Conservation (phyloP, 2,797 vertebrate species). For the Smutsia temminckii region DNA sequence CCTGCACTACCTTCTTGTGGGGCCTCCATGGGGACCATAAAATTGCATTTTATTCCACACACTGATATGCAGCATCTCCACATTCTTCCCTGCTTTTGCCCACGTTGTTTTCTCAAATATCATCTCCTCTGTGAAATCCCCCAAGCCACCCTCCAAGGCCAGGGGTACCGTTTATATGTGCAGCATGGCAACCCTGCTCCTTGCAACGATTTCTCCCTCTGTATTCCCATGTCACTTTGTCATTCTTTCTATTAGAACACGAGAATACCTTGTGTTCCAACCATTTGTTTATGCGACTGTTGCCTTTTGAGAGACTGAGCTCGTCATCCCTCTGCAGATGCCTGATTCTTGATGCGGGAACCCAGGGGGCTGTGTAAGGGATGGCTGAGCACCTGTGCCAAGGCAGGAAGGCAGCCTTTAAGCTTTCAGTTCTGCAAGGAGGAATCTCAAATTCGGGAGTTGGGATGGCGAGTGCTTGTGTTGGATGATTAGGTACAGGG, state of each 20-base stretch:
- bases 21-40: too few relatives aligned
- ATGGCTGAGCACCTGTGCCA: background rate
- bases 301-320: background rate
- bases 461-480: background rate
- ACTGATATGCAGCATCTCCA: background rate
- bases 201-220: too few relatives aligned
- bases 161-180: fast-evolving
- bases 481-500: background rate
- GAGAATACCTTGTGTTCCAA: background rate
- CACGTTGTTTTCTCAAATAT: background rate
- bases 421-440: background rate
- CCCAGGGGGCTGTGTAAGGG: background rate
- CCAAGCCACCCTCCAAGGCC: fast-evolving
- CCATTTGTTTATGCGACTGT: background rate
- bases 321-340: background rate
- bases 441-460: background rate
- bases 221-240: fast-evolving
- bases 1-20: too few relatives aligned
- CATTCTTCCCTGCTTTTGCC: background rate
- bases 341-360: background rate
- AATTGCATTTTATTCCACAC: too few relatives aligned
- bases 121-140: background rate
- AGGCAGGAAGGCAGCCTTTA: background rate
- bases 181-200: fast-evolving
- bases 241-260: background rate